Percentiles rank a stretch among this genome's conserved stretches.
phyloP scores from a whole-genome alignment of 2,888 invertebrate genomes.

The Nephrotoma appendiculata region DNA sequence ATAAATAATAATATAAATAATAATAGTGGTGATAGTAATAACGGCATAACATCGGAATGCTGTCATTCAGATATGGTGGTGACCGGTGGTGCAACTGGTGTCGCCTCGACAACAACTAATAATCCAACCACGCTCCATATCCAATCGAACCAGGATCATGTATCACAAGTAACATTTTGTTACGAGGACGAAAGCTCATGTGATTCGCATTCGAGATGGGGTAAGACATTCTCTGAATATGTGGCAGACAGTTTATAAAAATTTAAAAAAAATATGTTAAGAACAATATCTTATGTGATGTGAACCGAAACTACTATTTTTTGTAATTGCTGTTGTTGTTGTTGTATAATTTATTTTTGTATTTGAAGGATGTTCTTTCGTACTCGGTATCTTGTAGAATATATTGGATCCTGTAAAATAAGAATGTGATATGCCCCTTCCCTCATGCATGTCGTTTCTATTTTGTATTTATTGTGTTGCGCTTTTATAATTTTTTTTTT shows the following conservation, averaged over 20 bases:
- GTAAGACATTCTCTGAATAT: conserved; percentile 15
- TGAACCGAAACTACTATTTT: background rate
- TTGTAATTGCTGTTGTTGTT: background rate
- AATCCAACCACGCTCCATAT: conserved; percentile 10
- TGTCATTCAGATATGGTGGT: conserved; percentile 21
- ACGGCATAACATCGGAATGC: conserved; percentile 20
- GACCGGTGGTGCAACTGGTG: conserved; percentile 13
- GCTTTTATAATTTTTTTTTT: background rate
- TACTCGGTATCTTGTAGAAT: background rate
- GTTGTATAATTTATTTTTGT: background rate
- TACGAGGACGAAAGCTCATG: conserved; percentile 23
- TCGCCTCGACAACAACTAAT: conserved; percentile 12
- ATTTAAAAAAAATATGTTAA: background rate
- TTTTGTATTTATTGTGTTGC: background rate
- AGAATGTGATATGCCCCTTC: background rate
- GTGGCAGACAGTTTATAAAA: background rate
- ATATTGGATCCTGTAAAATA: background rate
- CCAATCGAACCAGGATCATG: conserved; percentile 13
- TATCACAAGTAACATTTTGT: conserved; percentile 15
- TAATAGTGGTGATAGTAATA: background rate
- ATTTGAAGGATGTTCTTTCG: background rate
- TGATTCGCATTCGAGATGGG: conserved; percentile 21
- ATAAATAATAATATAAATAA: background rate
- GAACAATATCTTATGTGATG: background rate
- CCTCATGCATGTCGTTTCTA: background rate